phyloP scores from a whole-genome alignment of 2,797 vertebrate genomes.

The Onychomys torridus region DNA sequence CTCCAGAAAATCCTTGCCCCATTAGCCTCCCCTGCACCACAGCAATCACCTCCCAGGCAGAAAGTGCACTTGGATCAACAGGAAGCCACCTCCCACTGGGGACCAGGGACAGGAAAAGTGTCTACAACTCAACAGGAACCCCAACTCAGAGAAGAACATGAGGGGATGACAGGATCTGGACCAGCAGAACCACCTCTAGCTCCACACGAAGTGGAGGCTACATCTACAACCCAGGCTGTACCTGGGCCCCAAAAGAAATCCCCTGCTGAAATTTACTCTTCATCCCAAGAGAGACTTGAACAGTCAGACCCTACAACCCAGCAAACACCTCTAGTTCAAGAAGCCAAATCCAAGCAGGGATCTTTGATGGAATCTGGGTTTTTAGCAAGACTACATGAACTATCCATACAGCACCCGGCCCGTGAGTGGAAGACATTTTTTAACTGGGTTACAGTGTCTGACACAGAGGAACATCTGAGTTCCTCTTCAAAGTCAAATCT shows the following conservation, averaged over 20 bases:
- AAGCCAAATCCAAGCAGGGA: neutral
- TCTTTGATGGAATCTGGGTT: neutral
- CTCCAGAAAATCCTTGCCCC: neutral
- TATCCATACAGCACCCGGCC: neutral
- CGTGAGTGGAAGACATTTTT: conserved; percentile 54
- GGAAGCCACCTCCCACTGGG: conserved; percentile 38
- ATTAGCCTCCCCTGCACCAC: neutral
- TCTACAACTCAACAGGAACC: neutral
- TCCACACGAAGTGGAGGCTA: neutral
- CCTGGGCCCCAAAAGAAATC: neutral
- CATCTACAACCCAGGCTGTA: neutral
- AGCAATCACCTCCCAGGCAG: conserved; percentile 3
- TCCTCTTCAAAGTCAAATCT: neutral
- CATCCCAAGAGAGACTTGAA: conserved; percentile 5
- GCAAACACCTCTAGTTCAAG: neutral
- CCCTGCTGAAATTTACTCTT: neutral
- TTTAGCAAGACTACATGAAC: neutral
- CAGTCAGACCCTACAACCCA: neutral
- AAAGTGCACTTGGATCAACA: neutral
- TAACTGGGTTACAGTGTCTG: conserved; percentile 53
- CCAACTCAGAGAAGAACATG: neutral
- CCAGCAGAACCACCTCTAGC: neutral
- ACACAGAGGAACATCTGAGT: neutral
- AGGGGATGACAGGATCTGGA: neutral
- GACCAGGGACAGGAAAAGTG: neutral